A percentile compares a stretch with the other conserved stretches of the same genome.
phyloP scores from a whole-genome alignment of 2,113 vertebrate genomes.

The Dasypus novemcinctus region DNA sequence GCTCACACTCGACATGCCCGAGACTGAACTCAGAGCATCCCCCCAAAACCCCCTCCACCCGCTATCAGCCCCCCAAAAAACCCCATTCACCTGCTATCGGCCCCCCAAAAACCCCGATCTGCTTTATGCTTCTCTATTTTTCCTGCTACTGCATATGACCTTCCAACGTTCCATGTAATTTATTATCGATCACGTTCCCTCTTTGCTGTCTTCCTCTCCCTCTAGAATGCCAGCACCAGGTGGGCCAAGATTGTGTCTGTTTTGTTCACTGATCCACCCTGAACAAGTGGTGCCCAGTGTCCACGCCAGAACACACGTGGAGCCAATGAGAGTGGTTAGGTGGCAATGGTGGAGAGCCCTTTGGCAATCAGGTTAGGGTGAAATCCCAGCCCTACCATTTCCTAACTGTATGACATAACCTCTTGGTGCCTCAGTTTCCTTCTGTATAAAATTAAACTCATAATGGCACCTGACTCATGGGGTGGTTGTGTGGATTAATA shows the following conservation, averaged over 20 bases:
- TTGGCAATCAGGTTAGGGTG: background rate
- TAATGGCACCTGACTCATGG: background rate
- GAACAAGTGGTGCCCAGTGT: background rate
- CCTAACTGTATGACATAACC: background rate
- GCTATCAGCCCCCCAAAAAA: background rate
- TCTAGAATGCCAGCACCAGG: background rate
- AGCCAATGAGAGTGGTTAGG: background rate
- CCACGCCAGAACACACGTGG: background rate
- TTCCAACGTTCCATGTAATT: background rate
- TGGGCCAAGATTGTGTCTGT: background rate
- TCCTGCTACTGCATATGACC: background rate
- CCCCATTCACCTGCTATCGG: background rate
- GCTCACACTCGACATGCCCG: background rate
- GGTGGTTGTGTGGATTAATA: background rate
- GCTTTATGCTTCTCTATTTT: background rate
- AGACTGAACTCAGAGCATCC: background rate
- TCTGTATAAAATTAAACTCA: slow-evolving; percentile 19
- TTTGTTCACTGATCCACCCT: background rate
- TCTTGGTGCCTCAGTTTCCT: slow-evolving; percentile 24
- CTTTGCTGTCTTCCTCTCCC: background rate
- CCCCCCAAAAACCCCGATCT: too few relatives aligned
- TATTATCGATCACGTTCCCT: background rate
- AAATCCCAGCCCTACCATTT: background rate
- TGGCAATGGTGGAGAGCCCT: background rate
- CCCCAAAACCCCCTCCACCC: background rate